phyloP scores from a whole-genome alignment of 2,113 vertebrate genomes.

The Zeus faber region DNA sequence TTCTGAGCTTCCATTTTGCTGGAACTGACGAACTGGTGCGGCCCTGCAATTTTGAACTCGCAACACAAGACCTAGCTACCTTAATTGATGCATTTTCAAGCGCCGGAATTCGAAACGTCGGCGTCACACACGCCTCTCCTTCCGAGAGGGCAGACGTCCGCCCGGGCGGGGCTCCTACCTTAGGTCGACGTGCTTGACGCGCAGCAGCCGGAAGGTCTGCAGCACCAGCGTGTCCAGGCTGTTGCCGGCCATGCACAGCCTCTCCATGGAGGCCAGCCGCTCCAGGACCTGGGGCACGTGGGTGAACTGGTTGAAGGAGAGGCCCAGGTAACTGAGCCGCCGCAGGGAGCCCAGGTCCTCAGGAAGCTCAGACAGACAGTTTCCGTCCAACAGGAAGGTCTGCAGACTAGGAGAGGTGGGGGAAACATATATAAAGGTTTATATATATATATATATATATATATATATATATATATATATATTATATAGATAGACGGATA shows the following conservation, averaged over 20 bases:
- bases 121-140: neutral
- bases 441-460: too few relatives aligned
- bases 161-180: constrained; percentile 69
- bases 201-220: constrained; percentile 84
- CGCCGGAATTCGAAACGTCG: too few relatives aligned
- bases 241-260: constrained; percentile 96
- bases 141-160: neutral
- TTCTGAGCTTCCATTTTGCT: too few relatives aligned
- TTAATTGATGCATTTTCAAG: too few relatives aligned
- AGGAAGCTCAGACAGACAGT: constrained; percentile 87
- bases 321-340: constrained; percentile 86
- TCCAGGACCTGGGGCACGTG: constrained; percentile 88
- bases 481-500: too few relatives aligned
- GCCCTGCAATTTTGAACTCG: too few relatives aligned
- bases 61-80: too few relatives aligned
- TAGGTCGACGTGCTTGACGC: constrained; percentile 91
- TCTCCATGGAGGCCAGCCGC: constrained; percentile 86
- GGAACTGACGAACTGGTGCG: too few relatives aligned
- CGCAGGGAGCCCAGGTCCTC: constrained; percentile 85
- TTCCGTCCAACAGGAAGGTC: constrained; percentile 94
- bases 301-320: constrained; percentile 95
- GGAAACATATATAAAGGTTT: neutral
- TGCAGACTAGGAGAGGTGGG: constrained; percentile 80
- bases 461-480: too few relatives aligned
- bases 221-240: constrained; percentile 80